phyloP scores from a whole-genome alignment of 2,113 vertebrate species.

The Columbina picui region DNA sequence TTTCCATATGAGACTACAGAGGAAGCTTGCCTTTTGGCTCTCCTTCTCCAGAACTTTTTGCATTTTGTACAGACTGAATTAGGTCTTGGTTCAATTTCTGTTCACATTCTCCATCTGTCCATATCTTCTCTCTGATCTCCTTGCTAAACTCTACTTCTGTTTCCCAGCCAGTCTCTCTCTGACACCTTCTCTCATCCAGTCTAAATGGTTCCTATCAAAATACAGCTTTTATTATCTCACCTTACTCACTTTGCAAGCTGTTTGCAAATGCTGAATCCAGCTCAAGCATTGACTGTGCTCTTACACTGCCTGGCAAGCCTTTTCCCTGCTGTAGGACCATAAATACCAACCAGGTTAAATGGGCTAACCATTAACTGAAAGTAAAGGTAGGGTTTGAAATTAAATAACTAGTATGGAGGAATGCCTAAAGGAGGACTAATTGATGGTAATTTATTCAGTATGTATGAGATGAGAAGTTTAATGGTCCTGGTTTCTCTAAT shows the following conservation, averaged over 20 bases:
- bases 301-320: background rate
- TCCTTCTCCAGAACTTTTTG: background rate
- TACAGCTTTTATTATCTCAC: constrained; percentile 28
- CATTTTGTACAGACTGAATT: background rate
- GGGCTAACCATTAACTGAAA: background rate
- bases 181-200: background rate
- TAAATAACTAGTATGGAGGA: background rate
- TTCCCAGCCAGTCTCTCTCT: background rate
- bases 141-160: background rate
- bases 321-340: background rate
- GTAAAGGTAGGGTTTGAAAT: background rate
- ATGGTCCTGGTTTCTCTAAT: background rate
- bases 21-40: constrained; percentile 7
- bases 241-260: constrained; percentile 3
- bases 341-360: background rate
- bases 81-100: background rate
- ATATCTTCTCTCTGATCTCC: background rate
- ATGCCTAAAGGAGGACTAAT: background rate
- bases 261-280: background rate
- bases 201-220: background rate
- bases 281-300: background rate
- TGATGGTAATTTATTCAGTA: background rate
- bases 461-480: background rate
- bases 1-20: background rate
- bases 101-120: constrained; percentile 51